Evolutionary conservation across 2,888 invertebrate species (phyloP).

Genomic region (Epirrita christyi): DNA sequence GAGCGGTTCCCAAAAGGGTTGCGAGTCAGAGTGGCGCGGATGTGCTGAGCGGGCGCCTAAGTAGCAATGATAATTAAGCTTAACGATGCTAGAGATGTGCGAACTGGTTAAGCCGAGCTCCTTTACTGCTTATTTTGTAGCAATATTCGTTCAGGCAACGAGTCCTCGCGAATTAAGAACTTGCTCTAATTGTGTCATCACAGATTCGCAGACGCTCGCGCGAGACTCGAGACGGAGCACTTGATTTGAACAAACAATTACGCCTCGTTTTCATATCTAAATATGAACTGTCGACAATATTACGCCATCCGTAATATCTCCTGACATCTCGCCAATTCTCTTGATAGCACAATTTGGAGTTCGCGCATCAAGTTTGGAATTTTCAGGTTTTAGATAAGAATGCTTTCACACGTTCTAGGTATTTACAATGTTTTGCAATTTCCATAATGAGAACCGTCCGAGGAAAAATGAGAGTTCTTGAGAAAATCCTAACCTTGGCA

Average conservation of each 20-base stretch:
- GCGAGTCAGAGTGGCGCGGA: slow-evolving; percentile 46
- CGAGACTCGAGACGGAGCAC: slow-evolving; percentile 42
- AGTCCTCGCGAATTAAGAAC: slow-evolving; percentile 70
- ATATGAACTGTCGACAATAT: slow-evolving; percentile 40
- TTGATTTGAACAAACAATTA: slow-evolving; percentile 57
- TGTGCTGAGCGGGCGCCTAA: slow-evolving; percentile 57
- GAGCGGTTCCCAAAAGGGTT: slow-evolving; percentile 36
- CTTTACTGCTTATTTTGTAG: slow-evolving; percentile 75
- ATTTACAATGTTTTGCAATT: slow-evolving; percentile 37
- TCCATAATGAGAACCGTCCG: slow-evolving; percentile 37
- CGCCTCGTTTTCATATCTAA: slow-evolving; percentile 45
- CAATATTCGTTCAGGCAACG: slow-evolving; percentile 69
- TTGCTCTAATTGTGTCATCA: slow-evolving; percentile 61
- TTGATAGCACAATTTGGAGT: slow-evolving; percentile 38
- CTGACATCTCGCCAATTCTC: slow-evolving; percentile 35
- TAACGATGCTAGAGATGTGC: slow-evolving; percentile 73
- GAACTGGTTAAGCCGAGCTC: slow-evolving; percentile 71
- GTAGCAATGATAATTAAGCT: slow-evolving; percentile 77
- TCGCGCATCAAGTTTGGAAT: slow-evolving; percentile 34
- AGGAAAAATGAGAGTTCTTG: slow-evolving; percentile 40
- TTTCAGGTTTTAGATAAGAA: slow-evolving; percentile 41
- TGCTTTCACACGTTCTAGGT: slow-evolving; percentile 32
- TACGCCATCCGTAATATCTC: slow-evolving; percentile 28
- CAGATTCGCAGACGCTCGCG: slow-evolving; percentile 34
- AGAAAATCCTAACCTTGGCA: slow-evolving; percentile 29